Base-by-base conservation (phyloP, 2,797 vertebrate species). In the Odontamblyopus lacepedii region DNA sequence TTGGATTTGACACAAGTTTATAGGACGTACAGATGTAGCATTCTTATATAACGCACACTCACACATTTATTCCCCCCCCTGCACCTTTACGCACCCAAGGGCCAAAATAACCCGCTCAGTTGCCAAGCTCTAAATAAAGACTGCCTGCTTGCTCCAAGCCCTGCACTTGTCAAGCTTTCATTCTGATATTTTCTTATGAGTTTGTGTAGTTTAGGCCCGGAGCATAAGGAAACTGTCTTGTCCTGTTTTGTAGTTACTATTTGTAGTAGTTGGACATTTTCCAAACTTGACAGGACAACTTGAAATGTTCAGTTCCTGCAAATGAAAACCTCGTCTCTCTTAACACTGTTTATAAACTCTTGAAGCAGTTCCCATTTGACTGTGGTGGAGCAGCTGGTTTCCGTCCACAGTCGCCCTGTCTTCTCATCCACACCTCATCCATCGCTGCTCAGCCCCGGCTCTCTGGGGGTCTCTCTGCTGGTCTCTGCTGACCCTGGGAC, bases 111-210 rank as follows among this genome's bases (percentile, higher is more conserved):
- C 78, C 83, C 89, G 91, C 75, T 75, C 82, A 51, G 44, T 78
- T 81, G 90, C 83, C 80, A 89, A 89, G 83, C 61, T 83, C 93
- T 93, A 90, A 85, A 92, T 86, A 87, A 91, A 90, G 88, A 87
- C 85, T 68, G 63, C 79, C 84, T 63, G 83, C 89, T 89, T 50
- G 80, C 89, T 88, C 83, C 85, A 81, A 73, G 87, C 90, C 85
- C 86, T 27, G 44, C 81, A 80, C 76, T 76, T 81, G 83, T 84
- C 86, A 67, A 83, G 84, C 85, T 81, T 83, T 81, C 77, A 84
- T 65, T 51, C 72, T 83, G 68, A 19, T 35, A 59, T 19, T 70
- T 77, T 77, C 44, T 13, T 63, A 59, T 84, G 53, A n/a, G 60
- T 65, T 64, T 70, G 32, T 60, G 41, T 26, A 30, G 29, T 44